phyloP scores from a whole-genome alignment of 2,888 invertebrate species.

The Dicyrtoma fusca region DNA sequence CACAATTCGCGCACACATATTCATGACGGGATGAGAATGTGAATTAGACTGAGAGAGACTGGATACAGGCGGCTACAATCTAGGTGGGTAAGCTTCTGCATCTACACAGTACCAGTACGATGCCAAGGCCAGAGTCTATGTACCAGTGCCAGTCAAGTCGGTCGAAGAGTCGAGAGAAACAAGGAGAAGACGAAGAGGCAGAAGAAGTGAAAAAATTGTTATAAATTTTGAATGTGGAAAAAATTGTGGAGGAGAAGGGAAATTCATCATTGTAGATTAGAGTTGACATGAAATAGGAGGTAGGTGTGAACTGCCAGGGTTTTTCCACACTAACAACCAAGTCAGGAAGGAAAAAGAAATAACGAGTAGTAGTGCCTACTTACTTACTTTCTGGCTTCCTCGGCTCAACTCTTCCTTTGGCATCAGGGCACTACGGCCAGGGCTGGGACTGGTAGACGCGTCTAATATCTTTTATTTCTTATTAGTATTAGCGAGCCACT shows the following conservation, averaged over 20 bases:
- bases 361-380: background rate
- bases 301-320: constrained; percentile 42
- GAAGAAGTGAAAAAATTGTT: background rate
- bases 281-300: constrained; percentile 45
- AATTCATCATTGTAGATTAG: constrained; percentile 41
- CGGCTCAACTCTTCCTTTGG: background rate
- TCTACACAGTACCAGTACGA: no score
- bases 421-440: background rate
- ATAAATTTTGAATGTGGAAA: constrained; percentile 24
- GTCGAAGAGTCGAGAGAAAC: no score
- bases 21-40: no score
- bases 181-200: constrained; percentile 5
- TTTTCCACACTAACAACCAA: constrained; percentile 24
- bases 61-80: background rate
- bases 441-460: no score
- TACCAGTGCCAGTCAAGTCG: no score
- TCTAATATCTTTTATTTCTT: no score
- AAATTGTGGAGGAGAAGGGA: constrained; percentile 31
- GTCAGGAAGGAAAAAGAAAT: constrained; percentile 11
- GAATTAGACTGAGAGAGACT: background rate
- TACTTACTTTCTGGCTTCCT: constrained; percentile 8
- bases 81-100: no score
- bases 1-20: no score
- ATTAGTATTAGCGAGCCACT: no score
- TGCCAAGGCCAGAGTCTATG: no score